A percentile compares a stretch with the other conserved stretches of the same genome.
phyloP scores from a whole-genome alignment of 2,797 vertebrate species.

The Pseudomugil tenellus region DNA sequence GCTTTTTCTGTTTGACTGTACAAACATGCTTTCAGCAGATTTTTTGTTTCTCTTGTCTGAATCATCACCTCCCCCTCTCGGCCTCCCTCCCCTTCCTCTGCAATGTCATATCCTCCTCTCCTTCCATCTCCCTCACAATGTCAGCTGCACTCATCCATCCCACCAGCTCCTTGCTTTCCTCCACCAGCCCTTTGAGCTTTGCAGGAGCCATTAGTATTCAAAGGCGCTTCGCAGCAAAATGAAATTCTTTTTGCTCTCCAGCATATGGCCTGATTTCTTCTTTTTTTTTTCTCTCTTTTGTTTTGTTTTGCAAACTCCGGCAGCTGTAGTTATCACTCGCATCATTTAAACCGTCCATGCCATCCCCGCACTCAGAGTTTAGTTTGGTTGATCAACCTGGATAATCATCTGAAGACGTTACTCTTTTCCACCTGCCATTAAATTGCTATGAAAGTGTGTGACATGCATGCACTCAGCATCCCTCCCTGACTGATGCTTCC shows the following conservation, averaged over 20 bases:
- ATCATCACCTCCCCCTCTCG: constrained; percentile 38
- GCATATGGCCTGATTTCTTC: constrained; percentile 34
- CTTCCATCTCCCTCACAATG: constrained; percentile 68
- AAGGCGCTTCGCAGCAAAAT: constrained; percentile 66
- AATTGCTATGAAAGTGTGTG: constrained; percentile 38
- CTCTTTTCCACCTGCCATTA: constrained; percentile 62
- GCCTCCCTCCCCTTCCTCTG: constrained; percentile 48
- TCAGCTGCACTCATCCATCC: constrained; percentile 74
- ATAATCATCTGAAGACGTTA: constrained; percentile 48
- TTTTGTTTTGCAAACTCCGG: constrained; percentile 28
- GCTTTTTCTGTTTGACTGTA: constrained; percentile 38
- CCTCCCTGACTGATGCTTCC: constrained; percentile 57
- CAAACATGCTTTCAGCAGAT: constrained; percentile 69
- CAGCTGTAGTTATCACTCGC: constrained; percentile 36
- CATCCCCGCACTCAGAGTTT: constrained; percentile 21
- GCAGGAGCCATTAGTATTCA: constrained; percentile 77
- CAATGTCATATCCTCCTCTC: constrained; percentile 71
- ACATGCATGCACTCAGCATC: constrained; percentile 48
- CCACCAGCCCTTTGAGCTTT: constrained; percentile 68
- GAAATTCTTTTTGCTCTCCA: constrained; percentile 60
- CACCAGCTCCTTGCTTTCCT: constrained; percentile 66
- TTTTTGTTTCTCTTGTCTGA: constrained; percentile 50
- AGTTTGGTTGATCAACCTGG: constrained; percentile 46
- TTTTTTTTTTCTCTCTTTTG: neutral
- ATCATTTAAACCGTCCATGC: constrained; percentile 34